phyloP scores from a whole-genome alignment of 2,797 vertebrate genomes.

The Gorsachius magnificus region DNA sequence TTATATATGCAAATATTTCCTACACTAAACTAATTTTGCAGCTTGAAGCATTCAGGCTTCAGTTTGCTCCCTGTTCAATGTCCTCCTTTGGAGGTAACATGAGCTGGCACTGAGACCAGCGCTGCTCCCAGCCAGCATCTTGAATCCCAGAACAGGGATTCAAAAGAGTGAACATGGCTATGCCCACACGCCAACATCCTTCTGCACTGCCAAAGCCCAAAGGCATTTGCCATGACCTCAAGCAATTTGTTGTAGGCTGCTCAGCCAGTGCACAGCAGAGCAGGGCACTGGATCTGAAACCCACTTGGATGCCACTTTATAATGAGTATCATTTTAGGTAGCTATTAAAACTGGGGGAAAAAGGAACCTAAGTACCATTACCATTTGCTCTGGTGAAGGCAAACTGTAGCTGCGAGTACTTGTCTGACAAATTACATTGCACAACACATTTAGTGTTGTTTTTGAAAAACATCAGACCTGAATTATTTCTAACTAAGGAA shows the following conservation, averaged over 20 bases:
- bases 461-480: neutral
- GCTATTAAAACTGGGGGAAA: neutral
- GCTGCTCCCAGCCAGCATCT: neutral
- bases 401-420: neutral
- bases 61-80: neutral
- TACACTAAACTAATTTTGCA: neutral
- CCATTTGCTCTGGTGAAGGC: neutral
- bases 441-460: neutral
- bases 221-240: neutral
- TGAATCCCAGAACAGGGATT: neutral
- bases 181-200: fast-evolving
- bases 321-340: neutral
- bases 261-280: neutral
- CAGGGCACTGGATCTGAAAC: neutral
- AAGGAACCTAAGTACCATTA: neutral
- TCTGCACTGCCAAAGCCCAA: neutral
- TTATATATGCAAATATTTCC: neutral
- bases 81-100: neutral
- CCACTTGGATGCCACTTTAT: neutral
- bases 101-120: neutral
- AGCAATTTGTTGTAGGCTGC: neutral
- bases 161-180: neutral
- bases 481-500: neutral
- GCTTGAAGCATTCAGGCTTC: neutral
- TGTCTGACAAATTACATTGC: neutral